phyloP scores from a whole-genome alignment of 2,888 invertebrate species.

The Falcaria lacertinaria region DNA sequence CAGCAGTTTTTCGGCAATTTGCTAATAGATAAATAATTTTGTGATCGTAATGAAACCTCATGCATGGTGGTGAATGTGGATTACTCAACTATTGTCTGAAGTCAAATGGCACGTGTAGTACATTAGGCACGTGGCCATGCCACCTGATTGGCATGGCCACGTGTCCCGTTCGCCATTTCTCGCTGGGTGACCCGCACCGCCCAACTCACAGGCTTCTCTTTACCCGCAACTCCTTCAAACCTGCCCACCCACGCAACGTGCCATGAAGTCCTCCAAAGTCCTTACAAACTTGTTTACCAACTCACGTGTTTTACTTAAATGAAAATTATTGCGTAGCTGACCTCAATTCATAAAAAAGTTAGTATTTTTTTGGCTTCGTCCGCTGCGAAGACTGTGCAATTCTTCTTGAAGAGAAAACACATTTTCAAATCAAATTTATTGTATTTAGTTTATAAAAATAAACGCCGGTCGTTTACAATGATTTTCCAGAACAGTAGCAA shows the following conservation, averaged over 20 bases:
- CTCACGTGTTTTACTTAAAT: slow-evolving; percentile 53
- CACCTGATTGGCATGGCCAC: slow-evolving; percentile 25
- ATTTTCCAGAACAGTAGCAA: neutral
- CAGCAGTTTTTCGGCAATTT: too few species aligned
- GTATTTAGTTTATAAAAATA: slow-evolving; percentile 3
- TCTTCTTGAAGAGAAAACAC: slow-evolving; percentile 13
- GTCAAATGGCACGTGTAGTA: too few species aligned
- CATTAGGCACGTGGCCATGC: too few species aligned
- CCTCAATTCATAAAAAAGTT: slow-evolving; percentile 29
- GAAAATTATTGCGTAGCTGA: slow-evolving; percentile 40
- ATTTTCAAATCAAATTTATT: slow-evolving; percentile 6
- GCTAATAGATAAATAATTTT: too few species aligned
- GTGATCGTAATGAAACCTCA: too few species aligned
- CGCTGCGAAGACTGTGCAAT: slow-evolving; percentile 27
- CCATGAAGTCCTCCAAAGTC: slow-evolving; percentile 52
- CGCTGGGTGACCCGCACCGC: slow-evolving; percentile 12
- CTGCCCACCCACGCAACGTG: slow-evolving; percentile 46
- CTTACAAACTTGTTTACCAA: slow-evolving; percentile 50
- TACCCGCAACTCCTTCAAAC: slow-evolving; percentile 52
- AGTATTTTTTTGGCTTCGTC: slow-evolving; percentile 40
- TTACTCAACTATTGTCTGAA: too few species aligned
- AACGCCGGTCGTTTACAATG: slow-evolving; percentile 4
- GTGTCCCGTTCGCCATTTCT: too few species aligned
- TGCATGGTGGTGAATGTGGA: too few species aligned
- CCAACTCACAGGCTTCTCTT: slow-evolving; percentile 46